Evolutionary conservation across 2,113 vertebrate species (phyloP), one percentile per base, ranked within the genome.

Genomic region (Agapornis roseicollis): DNA sequence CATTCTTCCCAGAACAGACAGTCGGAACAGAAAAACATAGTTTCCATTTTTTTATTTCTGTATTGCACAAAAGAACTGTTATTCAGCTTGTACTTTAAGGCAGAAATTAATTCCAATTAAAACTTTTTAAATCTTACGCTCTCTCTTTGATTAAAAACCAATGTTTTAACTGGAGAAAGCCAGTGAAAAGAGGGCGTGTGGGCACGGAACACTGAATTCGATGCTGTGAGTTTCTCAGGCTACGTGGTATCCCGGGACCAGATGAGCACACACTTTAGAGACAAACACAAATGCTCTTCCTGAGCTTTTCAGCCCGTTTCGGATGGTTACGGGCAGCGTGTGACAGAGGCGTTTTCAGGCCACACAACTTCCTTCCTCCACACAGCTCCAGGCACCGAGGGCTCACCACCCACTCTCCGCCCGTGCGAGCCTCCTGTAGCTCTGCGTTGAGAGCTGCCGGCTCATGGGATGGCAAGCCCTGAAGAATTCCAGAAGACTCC

Each of bases 211-310:
- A 7, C 12, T 1, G 46, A 24, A 18, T 2, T 13, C 1, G 10
- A 31, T 0, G 56, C 11, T 5, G 80, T 0, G 56, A 4, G 28
- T 76, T 13, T n/a, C 66, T 2, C 0, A 14, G 47, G 46, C 6
- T 23, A 4, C 0, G 7, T 0, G 47, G 7, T 16, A 13, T 1
- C 8, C 2, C 1, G 28, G 70, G 12, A 13, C 15, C 29, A 25
- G 66, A 14, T 1, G 20, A 35, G 58, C 28, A 17, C 68, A 31
- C 16, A 2, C 18, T 16, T 2, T 1, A 2, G 9, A 65, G 42
- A 27, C 8, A 29, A 33, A 9, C 1, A 1, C 42, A 1, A 3
- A 29, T 28, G 49, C 31, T 17, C 24, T 1, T 5, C 2, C 64
- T 6, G 52, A 47, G 47, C 71, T 18, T 7, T 35, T 17, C 61